phyloP scores from a whole-genome alignment of 2,888 invertebrate species.

The Cremastobaeus sp. region DNA sequence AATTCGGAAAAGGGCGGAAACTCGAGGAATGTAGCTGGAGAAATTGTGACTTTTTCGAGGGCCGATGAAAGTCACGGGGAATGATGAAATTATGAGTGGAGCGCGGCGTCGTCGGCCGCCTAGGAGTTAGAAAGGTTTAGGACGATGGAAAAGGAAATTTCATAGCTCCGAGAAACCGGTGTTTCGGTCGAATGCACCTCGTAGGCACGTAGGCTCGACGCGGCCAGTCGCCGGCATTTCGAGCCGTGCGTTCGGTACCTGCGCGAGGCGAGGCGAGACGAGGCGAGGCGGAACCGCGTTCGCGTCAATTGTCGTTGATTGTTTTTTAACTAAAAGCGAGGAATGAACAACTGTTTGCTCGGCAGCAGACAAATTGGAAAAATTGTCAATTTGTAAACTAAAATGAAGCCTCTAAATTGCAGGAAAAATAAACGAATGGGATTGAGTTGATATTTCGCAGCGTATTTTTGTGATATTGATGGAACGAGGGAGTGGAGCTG shows the following conservation, averaged over 20 bases:
- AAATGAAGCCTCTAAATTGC: too few species aligned
- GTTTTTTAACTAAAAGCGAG: too few species aligned
- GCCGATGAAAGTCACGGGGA: constrained; percentile 49
- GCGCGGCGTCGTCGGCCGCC: constrained; percentile 25
- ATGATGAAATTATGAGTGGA: constrained; percentile 39
- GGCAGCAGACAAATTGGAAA: too few species aligned
- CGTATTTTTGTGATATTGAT: constrained; percentile 8
- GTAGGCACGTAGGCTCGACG: constrained; percentile 37
- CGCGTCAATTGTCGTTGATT: not conserved
- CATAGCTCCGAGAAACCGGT: constrained; percentile 58
- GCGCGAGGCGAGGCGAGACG: too few species aligned
- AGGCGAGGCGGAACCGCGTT: too few species aligned
- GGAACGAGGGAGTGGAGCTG: not conserved
- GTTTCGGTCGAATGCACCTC: constrained; percentile 58
- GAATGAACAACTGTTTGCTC: too few species aligned
- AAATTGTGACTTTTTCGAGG: constrained; percentile 15
- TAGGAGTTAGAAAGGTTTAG: constrained; percentile 54
- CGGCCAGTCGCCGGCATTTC: constrained; percentile 53
- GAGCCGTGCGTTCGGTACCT: not conserved
- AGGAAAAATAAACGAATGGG: too few species aligned
- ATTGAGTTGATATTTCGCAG: too few species aligned
- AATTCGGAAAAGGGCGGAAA: too few species aligned
- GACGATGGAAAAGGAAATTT: constrained; percentile 56
- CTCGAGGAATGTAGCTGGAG: too few species aligned
- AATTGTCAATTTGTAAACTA: too few species aligned